These are phyloP conservation scores for Philopedon plagiatum DNA, from an alignment of 2,888 invertebrate genomes.

Conservation along the genomic window DNA sequence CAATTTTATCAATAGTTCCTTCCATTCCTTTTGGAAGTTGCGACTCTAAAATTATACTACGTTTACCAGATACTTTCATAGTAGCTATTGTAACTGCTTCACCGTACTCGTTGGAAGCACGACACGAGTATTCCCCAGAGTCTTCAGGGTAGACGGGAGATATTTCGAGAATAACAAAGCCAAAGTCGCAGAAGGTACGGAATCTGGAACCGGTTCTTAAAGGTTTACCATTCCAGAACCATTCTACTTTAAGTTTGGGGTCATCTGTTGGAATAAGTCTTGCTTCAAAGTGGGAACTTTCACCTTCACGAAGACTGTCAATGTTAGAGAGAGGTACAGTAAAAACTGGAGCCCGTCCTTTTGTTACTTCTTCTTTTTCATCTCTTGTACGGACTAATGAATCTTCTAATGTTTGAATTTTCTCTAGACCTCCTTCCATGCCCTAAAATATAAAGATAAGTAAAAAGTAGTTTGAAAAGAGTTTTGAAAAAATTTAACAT, in stretches of 20 bases:
- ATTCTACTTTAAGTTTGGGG: slow-evolving; percentile 91
- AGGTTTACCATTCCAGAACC: slow-evolving; percentile 95
- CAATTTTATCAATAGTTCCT: slow-evolving; percentile 93
- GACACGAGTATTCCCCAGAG: slow-evolving; percentile 91
- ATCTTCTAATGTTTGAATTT: slow-evolving; percentile 93
- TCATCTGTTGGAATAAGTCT: slow-evolving; percentile 91
- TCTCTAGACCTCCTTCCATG: slow-evolving; percentile 96
- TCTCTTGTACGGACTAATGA: slow-evolving; percentile 85
- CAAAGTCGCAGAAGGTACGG: slow-evolving; percentile 98
- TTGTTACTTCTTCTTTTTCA: slow-evolving; percentile 80
- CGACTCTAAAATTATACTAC: slow-evolving; percentile 92
- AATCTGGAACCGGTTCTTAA: slow-evolving; percentile 91
- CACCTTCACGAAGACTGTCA: slow-evolving; percentile 90
- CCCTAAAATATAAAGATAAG: slow-evolving; percentile 71
- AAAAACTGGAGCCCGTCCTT: slow-evolving; percentile 90
- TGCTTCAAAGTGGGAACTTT: slow-evolving; percentile 93
- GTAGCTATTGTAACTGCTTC: slow-evolving; percentile 91
- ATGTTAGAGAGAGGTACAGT: slow-evolving; percentile 91
- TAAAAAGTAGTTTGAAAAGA: too few relatives aligned
- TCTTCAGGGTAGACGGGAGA: slow-evolving; percentile 98
- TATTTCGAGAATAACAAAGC: slow-evolving; percentile 97
- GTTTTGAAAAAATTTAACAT: too few relatives aligned
- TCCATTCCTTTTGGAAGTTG: slow-evolving; percentile 95
- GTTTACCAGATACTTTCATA: slow-evolving; percentile 92
- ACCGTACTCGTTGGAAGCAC: slow-evolving; percentile 90